phyloP scores from a whole-genome alignment of 2,797 vertebrate species.

The Etheostoma nigrum region DNA sequence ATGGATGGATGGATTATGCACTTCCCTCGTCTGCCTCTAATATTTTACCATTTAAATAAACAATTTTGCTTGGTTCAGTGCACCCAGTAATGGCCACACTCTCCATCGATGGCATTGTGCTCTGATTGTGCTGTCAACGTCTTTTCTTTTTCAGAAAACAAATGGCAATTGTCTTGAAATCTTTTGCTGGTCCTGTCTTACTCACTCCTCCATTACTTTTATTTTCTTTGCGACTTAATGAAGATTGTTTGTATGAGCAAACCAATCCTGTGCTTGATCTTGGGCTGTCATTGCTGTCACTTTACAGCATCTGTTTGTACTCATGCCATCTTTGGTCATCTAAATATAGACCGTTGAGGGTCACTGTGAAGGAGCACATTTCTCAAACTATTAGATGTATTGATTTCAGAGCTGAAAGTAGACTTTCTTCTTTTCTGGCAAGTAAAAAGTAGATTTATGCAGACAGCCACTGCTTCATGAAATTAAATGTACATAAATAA shows the following conservation, averaged over 20 bases:
- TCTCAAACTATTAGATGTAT: slow-evolving; percentile 21
- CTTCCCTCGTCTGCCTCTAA: slow-evolving; percentile 5
- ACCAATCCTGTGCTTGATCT: slow-evolving; percentile 19
- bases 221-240: slow-evolving; percentile 35
- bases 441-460: not conserved
- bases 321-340: slow-evolving; percentile 17
- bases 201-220: slow-evolving; percentile 29
- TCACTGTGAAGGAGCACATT: slow-evolving; percentile 22
- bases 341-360: slow-evolving; percentile 53
- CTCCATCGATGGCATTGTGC: slow-evolving; percentile 33
- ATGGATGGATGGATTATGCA: too few relatives aligned
- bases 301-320: slow-evolving; percentile 44
- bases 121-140: slow-evolving; percentile 62
- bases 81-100: slow-evolving; percentile 38
- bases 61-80: slow-evolving; percentile 46
- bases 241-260: slow-evolving; percentile 44
- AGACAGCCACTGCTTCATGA: not conserved
- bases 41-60: slow-evolving; percentile 43
- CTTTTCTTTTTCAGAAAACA: slow-evolving; percentile 51
- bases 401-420: not conserved
- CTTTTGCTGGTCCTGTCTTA: slow-evolving; percentile 7
- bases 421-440: not conserved
- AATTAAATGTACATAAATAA: not conserved
- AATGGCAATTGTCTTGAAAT: slow-evolving; percentile 41
- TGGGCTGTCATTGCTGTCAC: slow-evolving; percentile 48